A percentile compares a stretch with the other conserved stretches of the same genome.
Evolutionary conservation across 2,113 vertebrate species (phyloP).

Genomic region (Coturnix japonica): DNA sequence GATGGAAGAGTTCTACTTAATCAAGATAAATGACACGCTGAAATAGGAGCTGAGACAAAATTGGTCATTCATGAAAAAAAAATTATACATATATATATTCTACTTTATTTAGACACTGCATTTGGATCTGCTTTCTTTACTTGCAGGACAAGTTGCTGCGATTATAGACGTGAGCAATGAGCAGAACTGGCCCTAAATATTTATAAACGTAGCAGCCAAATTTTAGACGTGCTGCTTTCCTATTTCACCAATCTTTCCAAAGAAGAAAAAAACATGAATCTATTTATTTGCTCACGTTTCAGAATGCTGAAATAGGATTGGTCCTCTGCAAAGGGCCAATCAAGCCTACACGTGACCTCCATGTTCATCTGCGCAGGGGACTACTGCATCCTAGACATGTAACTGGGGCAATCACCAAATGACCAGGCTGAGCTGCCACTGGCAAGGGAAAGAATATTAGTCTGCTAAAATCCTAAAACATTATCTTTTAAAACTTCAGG

Average conservation of each 20-base stretch:
- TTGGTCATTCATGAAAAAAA: slow-evolving; percentile 38
- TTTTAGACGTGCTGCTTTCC: background rate
- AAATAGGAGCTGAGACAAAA: slow-evolving; percentile 40
- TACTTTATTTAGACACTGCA: slow-evolving; percentile 40
- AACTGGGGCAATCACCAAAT: background rate
- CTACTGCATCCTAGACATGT: rapidly evolving
- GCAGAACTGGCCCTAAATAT: slow-evolving; percentile 23
- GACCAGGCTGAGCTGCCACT: background rate
- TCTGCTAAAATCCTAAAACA: background rate
- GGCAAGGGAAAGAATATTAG: background rate
- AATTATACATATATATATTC: background rate
- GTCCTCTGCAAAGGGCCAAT: background rate
- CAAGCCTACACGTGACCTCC: background rate
- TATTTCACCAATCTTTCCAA: background rate
- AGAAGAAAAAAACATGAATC: background rate
- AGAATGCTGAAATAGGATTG: background rate
- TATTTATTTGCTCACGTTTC: background rate
- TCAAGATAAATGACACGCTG: slow-evolving; percentile 61
- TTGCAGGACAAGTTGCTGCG: slow-evolving; percentile 22
- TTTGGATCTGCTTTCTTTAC: slow-evolving; percentile 31
- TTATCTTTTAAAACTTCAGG: background rate
- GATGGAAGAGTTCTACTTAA: slow-evolving; percentile 49
- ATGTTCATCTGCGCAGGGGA: background rate
- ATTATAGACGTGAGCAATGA: slow-evolving; percentile 17
- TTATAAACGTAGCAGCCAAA: background rate